Conservation (phyloP, 2,113 vertebrate genomes). For the Solea senegalensis region DNA sequence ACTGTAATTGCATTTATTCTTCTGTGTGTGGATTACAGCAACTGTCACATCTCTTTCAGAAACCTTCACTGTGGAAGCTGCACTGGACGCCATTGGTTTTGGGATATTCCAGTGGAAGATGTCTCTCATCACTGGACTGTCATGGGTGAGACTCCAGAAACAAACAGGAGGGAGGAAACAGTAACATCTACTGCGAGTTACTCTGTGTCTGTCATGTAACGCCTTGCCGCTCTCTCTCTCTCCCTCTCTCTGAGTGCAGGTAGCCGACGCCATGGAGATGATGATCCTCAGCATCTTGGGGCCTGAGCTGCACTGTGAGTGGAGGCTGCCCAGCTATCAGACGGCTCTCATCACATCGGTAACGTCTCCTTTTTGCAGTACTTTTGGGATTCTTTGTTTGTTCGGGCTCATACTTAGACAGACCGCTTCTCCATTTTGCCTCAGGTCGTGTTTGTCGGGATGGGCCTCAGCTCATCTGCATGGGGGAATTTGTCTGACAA, state of each 20-base stretch:
- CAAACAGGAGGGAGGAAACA: not conserved
- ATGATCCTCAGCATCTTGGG: constrained; percentile 96
- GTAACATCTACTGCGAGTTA: not conserved
- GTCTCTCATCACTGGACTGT: constrained; percentile 89
- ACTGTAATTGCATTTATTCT: not conserved
- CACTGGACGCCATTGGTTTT: constrained; percentile 93
- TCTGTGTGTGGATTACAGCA: too few species aligned
- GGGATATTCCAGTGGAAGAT: constrained; percentile 96
- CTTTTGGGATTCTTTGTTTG: not conserved
- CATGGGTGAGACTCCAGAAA: constrained; percentile 86
- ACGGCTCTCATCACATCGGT: constrained; percentile 96
- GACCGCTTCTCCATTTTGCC: not conserved
- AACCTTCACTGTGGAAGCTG: constrained; percentile 95
- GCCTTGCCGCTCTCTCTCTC: not conserved
- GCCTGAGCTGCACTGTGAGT: constrained; percentile 95
- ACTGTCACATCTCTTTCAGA: constrained; percentile 71
- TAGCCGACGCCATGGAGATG: constrained; percentile 98
- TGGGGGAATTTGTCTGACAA: constrained; percentile 95
- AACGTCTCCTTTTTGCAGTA: constrained; percentile 42
- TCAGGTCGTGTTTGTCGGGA: constrained; percentile 94
- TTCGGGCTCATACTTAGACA: not conserved
- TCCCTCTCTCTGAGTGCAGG: constrained; percentile 72
- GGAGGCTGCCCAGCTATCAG: constrained; percentile 90
- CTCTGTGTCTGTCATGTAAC: not conserved
- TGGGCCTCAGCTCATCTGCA: constrained; percentile 90